phyloP scores from a whole-genome alignment of 92 coral and sea anemone genomes.

The Epizoanthus illoricatus region DNA sequence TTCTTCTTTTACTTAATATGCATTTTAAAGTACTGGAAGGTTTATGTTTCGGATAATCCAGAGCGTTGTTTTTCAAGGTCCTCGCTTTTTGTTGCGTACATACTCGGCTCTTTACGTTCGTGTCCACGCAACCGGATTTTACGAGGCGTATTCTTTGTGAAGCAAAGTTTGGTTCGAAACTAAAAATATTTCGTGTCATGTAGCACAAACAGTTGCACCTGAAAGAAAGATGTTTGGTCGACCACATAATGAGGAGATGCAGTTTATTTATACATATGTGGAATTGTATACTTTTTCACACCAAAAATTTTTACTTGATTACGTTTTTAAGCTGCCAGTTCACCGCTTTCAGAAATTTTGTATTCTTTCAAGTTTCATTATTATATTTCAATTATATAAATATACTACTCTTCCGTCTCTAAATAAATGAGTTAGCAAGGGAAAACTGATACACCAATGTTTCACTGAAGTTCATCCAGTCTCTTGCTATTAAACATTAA shows the following conservation, averaged over 20 bases:
- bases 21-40: constrained; percentile 10
- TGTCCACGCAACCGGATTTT: constrained; percentile 11
- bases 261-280: constrained; percentile 30
- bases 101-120: neutral
- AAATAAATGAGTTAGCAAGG: neutral
- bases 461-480: neutral
- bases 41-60: neutral
- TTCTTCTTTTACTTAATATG: constrained; percentile 15
- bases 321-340: neutral
- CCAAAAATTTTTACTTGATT: neutral
- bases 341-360: neutral
- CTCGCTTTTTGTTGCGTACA: neutral
- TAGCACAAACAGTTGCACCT: constrained; percentile 2
- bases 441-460: no score
- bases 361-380: neutral
- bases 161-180: neutral
- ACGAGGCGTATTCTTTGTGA: neutral
- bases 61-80: neutral
- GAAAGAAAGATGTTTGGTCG: neutral
- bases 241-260: neutral
- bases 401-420: neutral
- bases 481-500: no score
- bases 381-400: neutral
- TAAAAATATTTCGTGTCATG: neutral
- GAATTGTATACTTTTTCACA: neutral